Evolutionary conservation across 2,113 vertebrate species (phyloP).

Genomic region (Gymnorhina tibicen): DNA sequence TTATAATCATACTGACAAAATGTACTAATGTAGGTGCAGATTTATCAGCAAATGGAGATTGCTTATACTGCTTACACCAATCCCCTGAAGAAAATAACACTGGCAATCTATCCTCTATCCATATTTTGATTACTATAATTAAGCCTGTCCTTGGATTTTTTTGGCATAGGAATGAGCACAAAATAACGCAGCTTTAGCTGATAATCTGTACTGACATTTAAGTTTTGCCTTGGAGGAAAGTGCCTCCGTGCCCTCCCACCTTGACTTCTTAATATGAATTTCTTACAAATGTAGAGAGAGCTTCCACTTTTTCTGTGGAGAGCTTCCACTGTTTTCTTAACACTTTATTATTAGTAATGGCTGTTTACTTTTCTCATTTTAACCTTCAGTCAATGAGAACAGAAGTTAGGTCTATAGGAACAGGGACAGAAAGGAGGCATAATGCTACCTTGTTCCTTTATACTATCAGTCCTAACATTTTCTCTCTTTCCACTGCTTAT

Average conservation of each 20-base stretch:
- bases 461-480: neutral
- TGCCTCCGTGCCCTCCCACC: neutral
- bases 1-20: neutral
- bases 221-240: constrained; percentile 5
- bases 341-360: neutral
- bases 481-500: neutral
- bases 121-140: constrained; percentile 22
- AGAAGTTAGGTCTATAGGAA: neutral
- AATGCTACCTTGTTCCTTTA: neutral
- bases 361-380: neutral
- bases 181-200: neutral
- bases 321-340: neutral
- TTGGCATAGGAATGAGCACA: neutral
- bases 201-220: constrained; percentile 42
- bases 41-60: neutral
- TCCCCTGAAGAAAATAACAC: neutral
- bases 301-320: neutral
- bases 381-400: neutral
- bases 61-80: neutral
- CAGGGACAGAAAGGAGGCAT: neutral
- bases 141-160: neutral
- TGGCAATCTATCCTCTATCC: neutral
- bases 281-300: neutral
- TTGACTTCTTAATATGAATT: neutral
- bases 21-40: neutral